Conservation (phyloP, 2,888 invertebrate genomes). For the Anodontia alba region DNA sequence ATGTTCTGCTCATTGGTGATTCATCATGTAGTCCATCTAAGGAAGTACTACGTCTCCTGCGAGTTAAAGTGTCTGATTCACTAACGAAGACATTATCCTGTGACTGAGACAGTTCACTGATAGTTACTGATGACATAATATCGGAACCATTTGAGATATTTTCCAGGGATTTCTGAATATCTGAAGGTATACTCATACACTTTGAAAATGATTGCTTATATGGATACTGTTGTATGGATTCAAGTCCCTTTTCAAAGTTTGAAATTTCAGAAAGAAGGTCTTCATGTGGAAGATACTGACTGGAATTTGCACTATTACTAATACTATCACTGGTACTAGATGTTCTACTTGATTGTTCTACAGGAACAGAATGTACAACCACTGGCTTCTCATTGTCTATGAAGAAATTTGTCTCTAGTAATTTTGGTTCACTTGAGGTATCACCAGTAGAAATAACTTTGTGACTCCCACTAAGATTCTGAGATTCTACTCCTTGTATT, state of each 20-base stretch:
- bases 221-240: conserved; percentile 44
- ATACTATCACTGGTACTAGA: background rate
- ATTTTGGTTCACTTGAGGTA: background rate
- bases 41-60: conserved; percentile 74
- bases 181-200: conserved; percentile 80
- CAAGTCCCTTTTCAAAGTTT: conserved; percentile 52
- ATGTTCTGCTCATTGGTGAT: conserved; percentile 72
- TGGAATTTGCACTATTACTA: background rate
- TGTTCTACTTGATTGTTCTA: conserved; percentile 11
- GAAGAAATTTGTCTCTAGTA: conserved; percentile 12
- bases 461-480: background rate
- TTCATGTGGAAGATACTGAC: conserved; percentile 26
- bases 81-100: conserved; percentile 66
- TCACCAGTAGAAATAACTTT: conserved; percentile 5
- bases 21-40: conserved; percentile 75
- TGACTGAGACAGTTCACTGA: conserved; percentile 80
- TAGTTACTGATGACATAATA: conserved; percentile 77
- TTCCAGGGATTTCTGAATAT: conserved; percentile 80
- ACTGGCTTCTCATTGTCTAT: conserved; percentile 16
- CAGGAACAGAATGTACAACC: conserved; percentile 46
- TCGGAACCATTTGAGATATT: conserved; percentile 74
- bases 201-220: conserved; percentile 67
- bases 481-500: conserved; percentile 45
- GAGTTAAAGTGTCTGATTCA: conserved; percentile 45
- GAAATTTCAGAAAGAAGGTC: conserved; percentile 52